Evolutionary conservation across 2,888 invertebrate genomes (phyloP), one percentile per base, ranked within the genome.

Genomic region (Nowickia ferox): DNA sequence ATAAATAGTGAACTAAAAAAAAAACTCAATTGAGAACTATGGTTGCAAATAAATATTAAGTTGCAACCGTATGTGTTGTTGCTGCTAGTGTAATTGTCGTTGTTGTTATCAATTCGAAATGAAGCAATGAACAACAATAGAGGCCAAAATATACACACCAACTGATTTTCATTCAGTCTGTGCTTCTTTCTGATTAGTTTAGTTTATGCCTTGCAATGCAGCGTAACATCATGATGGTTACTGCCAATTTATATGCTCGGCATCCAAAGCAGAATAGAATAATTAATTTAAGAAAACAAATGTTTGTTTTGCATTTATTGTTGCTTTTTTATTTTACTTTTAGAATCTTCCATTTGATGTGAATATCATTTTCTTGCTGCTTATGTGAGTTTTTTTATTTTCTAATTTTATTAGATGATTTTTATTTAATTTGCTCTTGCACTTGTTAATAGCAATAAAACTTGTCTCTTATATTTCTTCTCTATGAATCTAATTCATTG

Each of bases 51-150:
- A 71, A 63, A 72, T 65, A 66, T 57, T 69, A 46, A 53, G 53
- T 63, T 44, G 61, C 63, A 69, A 9, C 22, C 38, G 61, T 42
- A 42, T 68, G 51, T 72, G 17, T 38, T 53, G 68, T 46, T 66
- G 38, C 22, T 74, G 42, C 30, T 42, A 9, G 8, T 55, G 53
- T 63, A n/a, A 15, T 57, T 59, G 57, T 15, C 44, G 55, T 63
- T 72, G 59, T 68, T 81, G 74, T 69, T 82, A 82, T 82, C 82
- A 82, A 48, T 82, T 76, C 55, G 2, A 75, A 53, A 42, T 19
- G 38, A 66, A 80, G 42, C 55, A 42, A 38, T 53, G 42, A 69
- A 79, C 53, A 51, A 69, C 38, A 61, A 59, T 68, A 51, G 71
- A 69, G 57, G 17, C 69, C 65, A 77, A 77, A 77, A 77, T 59